Percentiles rank a stretch among this genome's conserved stretches.
phyloP scores from a whole-genome alignment of 2,888 invertebrate genomes.

The Catocala sponsa region DNA sequence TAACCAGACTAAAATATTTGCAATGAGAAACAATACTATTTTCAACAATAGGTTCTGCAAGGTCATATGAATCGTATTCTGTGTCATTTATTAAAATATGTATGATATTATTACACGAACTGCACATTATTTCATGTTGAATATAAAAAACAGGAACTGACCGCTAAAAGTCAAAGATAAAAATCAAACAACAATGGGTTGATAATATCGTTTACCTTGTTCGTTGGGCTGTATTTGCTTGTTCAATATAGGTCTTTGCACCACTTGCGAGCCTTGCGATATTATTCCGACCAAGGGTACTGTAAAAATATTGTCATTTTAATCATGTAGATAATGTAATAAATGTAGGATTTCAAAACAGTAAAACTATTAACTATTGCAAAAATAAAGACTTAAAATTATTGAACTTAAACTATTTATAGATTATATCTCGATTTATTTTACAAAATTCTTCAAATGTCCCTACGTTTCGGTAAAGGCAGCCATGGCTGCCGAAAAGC shows the following conservation, averaged over 20 bases:
- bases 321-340: too few species aligned
- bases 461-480: too few species aligned
- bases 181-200: slow-evolving; percentile 17
- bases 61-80: background rate
- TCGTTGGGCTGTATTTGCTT: slow-evolving; percentile 82
- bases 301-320: slow-evolving; percentile 56
- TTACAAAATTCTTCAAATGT: too few species aligned
- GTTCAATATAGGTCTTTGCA: slow-evolving; percentile 81
- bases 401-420: too few species aligned
- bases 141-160: slow-evolving; percentile 3
- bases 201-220: slow-evolving; percentile 70
- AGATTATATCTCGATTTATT: too few species aligned
- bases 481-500: too few species aligned
- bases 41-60: background rate
- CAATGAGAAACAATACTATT: background rate
- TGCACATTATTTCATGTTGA: background rate
- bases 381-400: too few species aligned
- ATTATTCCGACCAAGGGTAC: slow-evolving; percentile 81
- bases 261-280: slow-evolving; percentile 83
- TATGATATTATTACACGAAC: slow-evolving; percentile 1
- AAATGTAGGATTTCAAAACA: too few species aligned
- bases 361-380: too few species aligned
- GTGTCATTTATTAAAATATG: background rate
- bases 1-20: background rate
- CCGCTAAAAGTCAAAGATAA: slow-evolving; percentile 18